Evolutionary conservation across 2,113 vertebrate species (phyloP).

Genomic region (Dendrocopos noguchii): DNA sequence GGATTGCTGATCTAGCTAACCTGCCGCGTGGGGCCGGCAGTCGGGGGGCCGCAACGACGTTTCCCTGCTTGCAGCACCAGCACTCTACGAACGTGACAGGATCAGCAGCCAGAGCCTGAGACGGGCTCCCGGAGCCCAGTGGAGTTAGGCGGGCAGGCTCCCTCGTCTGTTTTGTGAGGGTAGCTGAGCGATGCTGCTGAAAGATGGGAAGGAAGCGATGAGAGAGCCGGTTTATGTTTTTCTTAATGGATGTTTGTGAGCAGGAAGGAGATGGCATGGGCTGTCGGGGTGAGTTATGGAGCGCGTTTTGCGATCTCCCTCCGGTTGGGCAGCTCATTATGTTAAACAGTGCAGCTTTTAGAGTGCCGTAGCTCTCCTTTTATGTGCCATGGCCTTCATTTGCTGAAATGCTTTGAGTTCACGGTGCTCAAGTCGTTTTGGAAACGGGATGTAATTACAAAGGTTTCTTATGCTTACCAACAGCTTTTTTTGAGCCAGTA

Average conservation of each 20-base stretch:
- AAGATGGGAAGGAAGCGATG: slow-evolving; percentile 21
- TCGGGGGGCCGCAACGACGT: not conserved
- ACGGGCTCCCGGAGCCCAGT: not conserved
- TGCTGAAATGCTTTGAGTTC: slow-evolving; percentile 84
- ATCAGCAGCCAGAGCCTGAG: not conserved
- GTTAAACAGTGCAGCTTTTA: slow-evolving; percentile 74
- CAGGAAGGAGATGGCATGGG: slow-evolving; percentile 65
- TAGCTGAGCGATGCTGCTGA: not conserved
- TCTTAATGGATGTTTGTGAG: slow-evolving; percentile 74
- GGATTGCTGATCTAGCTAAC: slow-evolving; percentile 75
- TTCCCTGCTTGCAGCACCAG: slow-evolving; percentile 5
- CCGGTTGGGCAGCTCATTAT: slow-evolving; percentile 67
- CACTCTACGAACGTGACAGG: not conserved
- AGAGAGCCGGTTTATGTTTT: slow-evolving; percentile 20
- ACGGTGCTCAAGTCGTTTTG: slow-evolving; percentile 76
- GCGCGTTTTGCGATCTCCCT: slow-evolving; percentile 55
- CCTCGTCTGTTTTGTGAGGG: not conserved
- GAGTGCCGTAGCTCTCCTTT: slow-evolving; percentile 73
- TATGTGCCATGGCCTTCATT: slow-evolving; percentile 85
- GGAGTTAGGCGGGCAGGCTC: not conserved
- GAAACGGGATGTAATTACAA: slow-evolving; percentile 84
- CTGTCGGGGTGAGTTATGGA: slow-evolving; percentile 76
- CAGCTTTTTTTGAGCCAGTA: slow-evolving; percentile 81
- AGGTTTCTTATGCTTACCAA: slow-evolving; percentile 86
- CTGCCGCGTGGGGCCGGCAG: not conserved